Evolutionary conservation across 2,113 vertebrate species (phyloP).

Genomic region (Ophiodon elongatus): DNA sequence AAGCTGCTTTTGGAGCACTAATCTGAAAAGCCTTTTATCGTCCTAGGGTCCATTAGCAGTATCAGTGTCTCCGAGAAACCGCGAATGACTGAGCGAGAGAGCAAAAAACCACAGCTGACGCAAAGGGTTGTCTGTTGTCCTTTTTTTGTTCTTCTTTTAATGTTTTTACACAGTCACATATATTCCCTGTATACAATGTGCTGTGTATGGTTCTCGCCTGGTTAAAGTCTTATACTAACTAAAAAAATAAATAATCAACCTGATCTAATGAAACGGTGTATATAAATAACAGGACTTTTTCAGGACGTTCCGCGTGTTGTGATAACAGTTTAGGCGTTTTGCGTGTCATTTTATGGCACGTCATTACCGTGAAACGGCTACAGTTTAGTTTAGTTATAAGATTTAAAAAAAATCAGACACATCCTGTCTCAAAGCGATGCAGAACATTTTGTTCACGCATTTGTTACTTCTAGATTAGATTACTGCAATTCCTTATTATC

Average conservation of each 20-base stretch:
- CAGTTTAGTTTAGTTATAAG: too few species aligned
- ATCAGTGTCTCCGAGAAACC: constrained; percentile 8
- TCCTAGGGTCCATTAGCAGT: constrained; percentile 38
- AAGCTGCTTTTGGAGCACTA: constrained; percentile 43
- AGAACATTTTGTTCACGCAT: too few species aligned
- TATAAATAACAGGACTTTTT: background rate
- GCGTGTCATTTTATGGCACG: too few species aligned
- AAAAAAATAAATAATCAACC: too few species aligned
- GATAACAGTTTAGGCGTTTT: background rate
- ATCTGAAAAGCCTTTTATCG: constrained; percentile 51
- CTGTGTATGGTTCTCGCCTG: background rate
- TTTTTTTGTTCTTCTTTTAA: background rate
- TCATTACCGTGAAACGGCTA: too few species aligned
- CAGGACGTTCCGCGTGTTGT: background rate
- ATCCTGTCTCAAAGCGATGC: too few species aligned
- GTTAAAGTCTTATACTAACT: background rate
- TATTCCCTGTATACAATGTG: background rate
- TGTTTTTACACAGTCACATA: constrained; percentile 4
- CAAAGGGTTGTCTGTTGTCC: background rate
- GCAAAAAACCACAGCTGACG: background rate
- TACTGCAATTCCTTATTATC: too few species aligned
- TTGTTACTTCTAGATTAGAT: too few species aligned
- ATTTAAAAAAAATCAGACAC: too few species aligned
- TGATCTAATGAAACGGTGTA: background rate
- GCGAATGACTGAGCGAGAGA: background rate